phyloP scores from a whole-genome alignment of 2,797 vertebrate genomes.

The Falco naumanni region DNA sequence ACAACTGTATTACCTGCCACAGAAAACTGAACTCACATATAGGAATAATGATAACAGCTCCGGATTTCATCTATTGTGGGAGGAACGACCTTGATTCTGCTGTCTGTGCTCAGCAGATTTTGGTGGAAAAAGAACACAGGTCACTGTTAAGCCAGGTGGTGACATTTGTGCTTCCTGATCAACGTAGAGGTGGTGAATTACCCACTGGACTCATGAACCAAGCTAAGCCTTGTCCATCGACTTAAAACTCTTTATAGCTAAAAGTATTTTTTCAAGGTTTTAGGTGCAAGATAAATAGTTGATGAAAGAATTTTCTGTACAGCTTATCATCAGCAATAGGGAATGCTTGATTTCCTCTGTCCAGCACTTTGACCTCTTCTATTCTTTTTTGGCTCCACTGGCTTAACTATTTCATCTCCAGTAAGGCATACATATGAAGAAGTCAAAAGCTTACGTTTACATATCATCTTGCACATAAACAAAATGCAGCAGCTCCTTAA shows the following conservation, averaged over 20 bases:
- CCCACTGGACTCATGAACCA: not conserved
- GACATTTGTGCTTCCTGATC: not conserved
- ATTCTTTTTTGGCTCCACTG: not conserved
- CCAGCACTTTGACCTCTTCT: not conserved
- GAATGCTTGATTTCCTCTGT: not conserved
- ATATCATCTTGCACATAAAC: not conserved
- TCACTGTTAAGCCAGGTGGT: not conserved
- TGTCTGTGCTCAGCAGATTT: not conserved
- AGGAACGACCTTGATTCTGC: not conserved
- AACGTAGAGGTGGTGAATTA: not conserved
- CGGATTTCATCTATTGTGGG: not conserved
- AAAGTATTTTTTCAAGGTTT: conserved; percentile 4
- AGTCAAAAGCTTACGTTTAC: not conserved
- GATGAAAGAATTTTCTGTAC: conserved; percentile 1
- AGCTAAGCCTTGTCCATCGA: not conserved
- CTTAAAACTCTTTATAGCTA: not conserved
- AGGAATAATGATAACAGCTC: not conserved
- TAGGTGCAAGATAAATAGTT: conserved; percentile 4
- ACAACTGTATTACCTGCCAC: not conserved
- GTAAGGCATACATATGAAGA: not conserved
- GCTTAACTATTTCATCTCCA: conserved; percentile 12
- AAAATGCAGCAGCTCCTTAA: not conserved
- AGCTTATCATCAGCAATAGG: not conserved
- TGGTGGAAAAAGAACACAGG: not conserved
- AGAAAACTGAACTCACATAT: not conserved